Evolutionary conservation across 2,888 invertebrate genomes (phyloP).

Genomic region (Colostygia pectinataria): DNA sequence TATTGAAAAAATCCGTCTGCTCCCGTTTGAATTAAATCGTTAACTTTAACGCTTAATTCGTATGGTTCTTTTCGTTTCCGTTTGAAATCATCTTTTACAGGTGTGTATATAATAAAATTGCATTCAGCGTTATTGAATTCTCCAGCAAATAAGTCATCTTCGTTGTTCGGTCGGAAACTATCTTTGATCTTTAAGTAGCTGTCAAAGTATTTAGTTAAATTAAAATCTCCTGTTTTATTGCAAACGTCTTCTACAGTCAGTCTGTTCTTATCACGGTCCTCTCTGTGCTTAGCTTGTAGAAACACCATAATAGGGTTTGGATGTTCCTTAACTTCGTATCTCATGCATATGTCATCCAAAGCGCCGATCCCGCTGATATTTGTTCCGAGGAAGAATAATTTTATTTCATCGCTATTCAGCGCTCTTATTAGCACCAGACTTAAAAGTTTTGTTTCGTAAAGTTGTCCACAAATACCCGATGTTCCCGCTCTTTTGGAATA

Average conservation of each 20-base stretch:
- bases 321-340: conserved; percentile 34
- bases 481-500: conserved; percentile 32
- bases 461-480: conserved; percentile 31
- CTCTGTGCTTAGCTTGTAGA: conserved; percentile 48
- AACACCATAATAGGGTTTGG: conserved; percentile 39
- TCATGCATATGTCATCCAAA: conserved; percentile 48
- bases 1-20: conserved; percentile 38
- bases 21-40: conserved; percentile 40
- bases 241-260: conserved; percentile 40
- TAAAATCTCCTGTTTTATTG: conserved; percentile 37
- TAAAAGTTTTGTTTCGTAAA: conserved; percentile 43
- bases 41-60: conserved; percentile 32
- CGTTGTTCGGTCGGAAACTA: conserved; percentile 34
- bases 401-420: conserved; percentile 38
- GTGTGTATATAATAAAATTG: conserved; percentile 46
- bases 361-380: conserved; percentile 48
- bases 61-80: conserved; percentile 27
- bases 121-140: conserved; percentile 39
- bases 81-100: conserved; percentile 39
- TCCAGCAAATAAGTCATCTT: conserved; percentile 43
- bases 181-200: conserved; percentile 46
- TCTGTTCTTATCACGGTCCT: conserved; percentile 40
- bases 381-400: conserved; percentile 42
- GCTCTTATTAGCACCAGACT: conserved; percentile 43
- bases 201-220: conserved; percentile 44